Evolutionary conservation across 2,113 vertebrate species (phyloP).

Genomic region (Peromyscus maniculatus): DNA sequence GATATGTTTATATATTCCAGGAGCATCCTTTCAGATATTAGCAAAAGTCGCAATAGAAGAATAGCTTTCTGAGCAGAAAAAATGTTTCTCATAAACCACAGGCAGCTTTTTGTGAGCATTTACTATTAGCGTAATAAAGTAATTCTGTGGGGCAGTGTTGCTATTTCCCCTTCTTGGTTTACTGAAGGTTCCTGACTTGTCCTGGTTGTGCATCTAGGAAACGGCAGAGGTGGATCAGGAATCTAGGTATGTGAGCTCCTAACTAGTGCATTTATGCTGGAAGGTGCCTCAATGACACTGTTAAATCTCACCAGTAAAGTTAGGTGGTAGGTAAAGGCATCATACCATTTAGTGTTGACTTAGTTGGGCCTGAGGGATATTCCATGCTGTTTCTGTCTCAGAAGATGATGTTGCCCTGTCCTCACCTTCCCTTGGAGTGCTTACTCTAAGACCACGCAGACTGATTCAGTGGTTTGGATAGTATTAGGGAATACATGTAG

Average conservation of each 20-base stretch:
- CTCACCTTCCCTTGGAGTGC: background rate
- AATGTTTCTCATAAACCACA: background rate
- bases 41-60: background rate
- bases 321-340: background rate
- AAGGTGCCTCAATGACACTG: background rate
- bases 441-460: background rate
- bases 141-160: background rate
- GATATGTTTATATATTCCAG: background rate
- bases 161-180: background rate
- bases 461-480: background rate
- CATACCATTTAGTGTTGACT: background rate
- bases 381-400: background rate
- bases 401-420: background rate
- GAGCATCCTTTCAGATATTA: conserved; percentile 43
- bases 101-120: background rate
- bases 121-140: background rate
- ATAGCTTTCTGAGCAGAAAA: background rate
- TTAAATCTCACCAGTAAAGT: background rate
- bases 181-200: background rate
- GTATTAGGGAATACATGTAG: background rate
- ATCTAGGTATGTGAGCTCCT: background rate
- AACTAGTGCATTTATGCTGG: background rate
- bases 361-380: background rate
- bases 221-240: background rate
- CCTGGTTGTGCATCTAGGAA: background rate